A percentile compares a stretch with the other conserved stretches of the same genome.
Evolutionary conservation across 2,888 invertebrate genomes (phyloP).

Genomic region (Drosophila diplacantha): DNA sequence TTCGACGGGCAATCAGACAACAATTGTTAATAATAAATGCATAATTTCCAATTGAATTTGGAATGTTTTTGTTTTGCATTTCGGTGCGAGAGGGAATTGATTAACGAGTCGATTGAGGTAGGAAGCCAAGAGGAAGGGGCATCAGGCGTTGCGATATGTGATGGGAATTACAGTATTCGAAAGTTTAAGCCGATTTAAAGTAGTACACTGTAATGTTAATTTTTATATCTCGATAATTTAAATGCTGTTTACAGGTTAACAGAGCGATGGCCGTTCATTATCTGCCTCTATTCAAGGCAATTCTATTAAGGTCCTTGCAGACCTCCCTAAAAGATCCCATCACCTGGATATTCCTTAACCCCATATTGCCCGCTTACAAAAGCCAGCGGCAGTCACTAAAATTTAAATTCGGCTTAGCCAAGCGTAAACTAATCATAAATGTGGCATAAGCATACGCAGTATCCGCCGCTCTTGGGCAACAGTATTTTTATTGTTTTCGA

Average conservation of each 20-base stretch:
- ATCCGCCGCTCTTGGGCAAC: slow-evolving; percentile 30
- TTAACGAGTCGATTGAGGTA: slow-evolving; percentile 52
- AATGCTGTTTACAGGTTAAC: not conserved
- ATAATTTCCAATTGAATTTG: slow-evolving; percentile 72
- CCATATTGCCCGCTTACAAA: slow-evolving; percentile 15
- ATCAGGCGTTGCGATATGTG: slow-evolving; percentile 2
- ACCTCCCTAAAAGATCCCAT: slow-evolving; percentile 7
- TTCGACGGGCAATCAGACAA: slow-evolving; percentile 61
- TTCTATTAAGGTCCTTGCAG: not conserved
- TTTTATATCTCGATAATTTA: not conserved
- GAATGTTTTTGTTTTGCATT: slow-evolving; percentile 56
- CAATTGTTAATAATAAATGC: slow-evolving; percentile 73
- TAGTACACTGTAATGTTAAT: not conserved
- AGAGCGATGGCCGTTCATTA: not conserved
- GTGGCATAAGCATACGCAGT: slow-evolving; percentile 45
- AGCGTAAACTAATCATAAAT: slow-evolving; percentile 59
- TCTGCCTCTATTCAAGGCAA: not conserved
- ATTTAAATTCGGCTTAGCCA: slow-evolving; percentile 51
- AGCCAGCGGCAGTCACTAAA: slow-evolving; percentile 18
- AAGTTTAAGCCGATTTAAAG: not conserved
- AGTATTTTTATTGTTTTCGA: slow-evolving; percentile 66
- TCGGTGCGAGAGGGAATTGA: slow-evolving; percentile 51
- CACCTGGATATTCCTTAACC: slow-evolving; percentile 22
- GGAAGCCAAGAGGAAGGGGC: not conserved
- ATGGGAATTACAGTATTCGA: slow-evolving; percentile 5